phyloP scores from a whole-genome alignment of 2,113 vertebrate genomes.

The Nannobrachium achirus region DNA sequence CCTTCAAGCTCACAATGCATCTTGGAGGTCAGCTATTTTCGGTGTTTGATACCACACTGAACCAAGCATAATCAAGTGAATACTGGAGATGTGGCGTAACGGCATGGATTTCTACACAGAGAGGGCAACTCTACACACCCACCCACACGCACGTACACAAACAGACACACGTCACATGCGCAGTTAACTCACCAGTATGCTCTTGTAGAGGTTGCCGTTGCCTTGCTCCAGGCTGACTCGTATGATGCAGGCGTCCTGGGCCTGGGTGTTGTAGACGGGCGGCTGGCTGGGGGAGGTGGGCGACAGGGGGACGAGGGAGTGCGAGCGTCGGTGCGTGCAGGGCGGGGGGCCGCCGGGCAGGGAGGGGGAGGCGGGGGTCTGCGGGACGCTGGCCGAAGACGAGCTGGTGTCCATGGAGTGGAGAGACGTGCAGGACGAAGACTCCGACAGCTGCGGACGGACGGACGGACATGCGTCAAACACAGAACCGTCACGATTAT shows the following conservation, averaged over 20 bases:
- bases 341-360: slow-evolving; percentile 59
- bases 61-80: too few relatives aligned
- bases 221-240: slow-evolving; percentile 85
- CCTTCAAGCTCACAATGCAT: too few relatives aligned
- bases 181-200: slow-evolving; percentile 92
- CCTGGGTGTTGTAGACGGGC: slow-evolving; percentile 88
- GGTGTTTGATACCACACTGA: too few relatives aligned
- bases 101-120: too few relatives aligned
- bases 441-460: slow-evolving; percentile 85
- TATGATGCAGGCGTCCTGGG: slow-evolving; percentile 88
- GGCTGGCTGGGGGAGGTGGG: slow-evolving; percentile 63
- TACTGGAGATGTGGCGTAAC: too few relatives aligned
- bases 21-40: too few relatives aligned
- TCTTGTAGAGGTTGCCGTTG: slow-evolving; percentile 94
- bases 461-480: neutral
- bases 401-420: slow-evolving; percentile 85
- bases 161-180: too few relatives aligned
- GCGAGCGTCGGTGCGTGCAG: slow-evolving; percentile 77
- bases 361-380: slow-evolving; percentile 67
- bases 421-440: slow-evolving; percentile 84
- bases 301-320: slow-evolving; percentile 73
- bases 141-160: too few relatives aligned
- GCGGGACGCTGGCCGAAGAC: slow-evolving; percentile 72
- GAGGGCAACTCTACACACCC: too few relatives aligned
- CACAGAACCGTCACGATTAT: too few relatives aligned